phyloP scores from a whole-genome alignment of 2,113 vertebrate genomes.

The Leucopsar rothschildi region DNA sequence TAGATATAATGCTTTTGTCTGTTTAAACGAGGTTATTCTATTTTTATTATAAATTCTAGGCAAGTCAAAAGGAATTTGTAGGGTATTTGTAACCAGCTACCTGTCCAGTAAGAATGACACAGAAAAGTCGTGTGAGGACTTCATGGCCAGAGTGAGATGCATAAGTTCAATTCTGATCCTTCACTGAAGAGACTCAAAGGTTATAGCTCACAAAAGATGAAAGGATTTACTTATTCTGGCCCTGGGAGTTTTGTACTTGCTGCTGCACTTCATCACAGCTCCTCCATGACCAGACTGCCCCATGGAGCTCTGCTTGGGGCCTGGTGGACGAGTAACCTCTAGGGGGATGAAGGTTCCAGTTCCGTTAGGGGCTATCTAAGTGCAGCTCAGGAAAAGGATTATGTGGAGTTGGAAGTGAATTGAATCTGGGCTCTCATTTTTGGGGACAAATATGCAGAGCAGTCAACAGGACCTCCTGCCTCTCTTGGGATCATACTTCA shows the following conservation, averaged over 20 bases:
- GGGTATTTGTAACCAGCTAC: neutral
- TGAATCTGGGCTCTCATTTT: neutral
- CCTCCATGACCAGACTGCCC: neutral
- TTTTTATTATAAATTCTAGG: neutral
- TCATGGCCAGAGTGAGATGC: neutral
- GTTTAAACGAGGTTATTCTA: neutral
- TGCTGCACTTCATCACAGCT: neutral
- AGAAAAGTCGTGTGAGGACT: neutral
- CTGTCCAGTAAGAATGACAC: rapidly evolving
- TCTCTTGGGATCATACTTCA: neutral
- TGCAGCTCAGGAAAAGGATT: neutral
- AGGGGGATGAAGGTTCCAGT: neutral
- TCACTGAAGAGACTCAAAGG: neutral
- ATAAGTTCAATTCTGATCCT: neutral
- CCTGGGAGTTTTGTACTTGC: neutral
- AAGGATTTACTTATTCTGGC: neutral
- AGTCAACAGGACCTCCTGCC: neutral
- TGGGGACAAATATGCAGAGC: neutral
- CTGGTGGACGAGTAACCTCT: neutral
- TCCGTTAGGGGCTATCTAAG: neutral
- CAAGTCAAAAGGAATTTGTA: neutral
- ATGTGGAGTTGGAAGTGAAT: neutral
- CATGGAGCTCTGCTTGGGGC: rapidly evolving
- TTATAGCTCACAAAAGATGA: neutral
- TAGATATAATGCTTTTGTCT: neutral